phyloP scores from a whole-genome alignment of 1,140 invertebrate genomes.

The Battus philenor region DNA sequence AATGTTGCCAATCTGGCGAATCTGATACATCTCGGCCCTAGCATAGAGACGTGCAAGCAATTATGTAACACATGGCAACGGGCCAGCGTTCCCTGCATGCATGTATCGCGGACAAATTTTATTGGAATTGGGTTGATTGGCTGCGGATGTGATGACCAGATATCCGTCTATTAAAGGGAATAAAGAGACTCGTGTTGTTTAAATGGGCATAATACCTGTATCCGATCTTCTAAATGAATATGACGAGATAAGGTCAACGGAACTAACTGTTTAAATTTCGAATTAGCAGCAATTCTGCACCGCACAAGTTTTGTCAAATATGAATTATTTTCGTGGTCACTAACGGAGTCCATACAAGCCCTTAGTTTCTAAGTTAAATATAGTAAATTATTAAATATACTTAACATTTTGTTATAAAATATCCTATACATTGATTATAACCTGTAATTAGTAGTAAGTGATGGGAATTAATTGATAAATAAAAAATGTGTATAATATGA shows the following conservation, averaged over 20 bases:
- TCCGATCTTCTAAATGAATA: slow-evolving; percentile 2
- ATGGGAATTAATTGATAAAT: too few relatives aligned
- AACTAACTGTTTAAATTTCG: slow-evolving; percentile 1
- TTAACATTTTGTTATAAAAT: too few relatives aligned
- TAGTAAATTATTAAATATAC: too few relatives aligned
- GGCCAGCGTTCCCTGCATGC: slow-evolving; percentile 33
- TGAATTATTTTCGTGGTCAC: too few relatives aligned
- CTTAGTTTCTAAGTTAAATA: too few relatives aligned
- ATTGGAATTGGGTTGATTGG: slow-evolving; percentile 17
- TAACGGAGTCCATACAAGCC: too few relatives aligned
- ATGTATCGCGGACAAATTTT: slow-evolving; percentile 22
- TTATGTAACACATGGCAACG: slow-evolving; percentile 38
- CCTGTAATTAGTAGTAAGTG: too few relatives aligned
- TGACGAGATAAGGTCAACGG: slow-evolving; percentile 4
- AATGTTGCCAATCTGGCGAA: not conserved
- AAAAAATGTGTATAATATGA: too few relatives aligned
- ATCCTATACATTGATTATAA: too few relatives aligned
- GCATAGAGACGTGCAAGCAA: slow-evolving; percentile 27
- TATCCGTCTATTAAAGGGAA: not conserved
- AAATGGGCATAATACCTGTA: not conserved
- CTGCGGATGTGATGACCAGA: slow-evolving; percentile 1
- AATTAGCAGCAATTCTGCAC: too few relatives aligned
- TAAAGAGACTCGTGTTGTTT: not conserved
- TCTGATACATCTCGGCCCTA: slow-evolving; percentile 19
- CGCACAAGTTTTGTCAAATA: too few relatives aligned